These are phyloP conservation scores for Amblyornis subalaris DNA, from an alignment of 2,113 vertebrate genomes.

Conservation along the genomic window DNA sequence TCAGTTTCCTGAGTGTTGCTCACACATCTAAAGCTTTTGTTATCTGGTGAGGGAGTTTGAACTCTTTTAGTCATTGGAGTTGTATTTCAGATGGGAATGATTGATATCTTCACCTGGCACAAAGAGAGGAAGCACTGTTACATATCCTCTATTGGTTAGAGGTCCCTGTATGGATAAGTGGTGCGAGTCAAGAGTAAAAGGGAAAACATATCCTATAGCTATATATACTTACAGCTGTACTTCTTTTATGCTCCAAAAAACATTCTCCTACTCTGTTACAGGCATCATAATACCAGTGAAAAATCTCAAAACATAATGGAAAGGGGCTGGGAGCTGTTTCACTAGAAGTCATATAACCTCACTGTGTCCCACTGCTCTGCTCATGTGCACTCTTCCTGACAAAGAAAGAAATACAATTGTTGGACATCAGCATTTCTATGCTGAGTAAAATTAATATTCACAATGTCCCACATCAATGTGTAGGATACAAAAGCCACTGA, in stretches of 20 bases:
- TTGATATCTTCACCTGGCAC: slow-evolving; percentile 1
- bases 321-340: not conserved
- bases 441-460: not conserved
- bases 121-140: slow-evolving; percentile 22
- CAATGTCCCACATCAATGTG: not conserved
- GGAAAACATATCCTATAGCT: not conserved
- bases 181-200: not conserved
- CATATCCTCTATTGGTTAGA: not conserved
- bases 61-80: not conserved
- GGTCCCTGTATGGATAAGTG: not conserved
- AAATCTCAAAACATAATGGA: not conserved
- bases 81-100: not conserved
- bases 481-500: not conserved
- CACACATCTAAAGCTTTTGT: not conserved
- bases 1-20: not conserved
- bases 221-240: not conserved
- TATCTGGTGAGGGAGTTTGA: not conserved
- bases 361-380: not conserved
- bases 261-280: not conserved
- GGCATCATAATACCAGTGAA: not conserved
- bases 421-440: not conserved
- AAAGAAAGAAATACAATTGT: not conserved
- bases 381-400: not conserved
- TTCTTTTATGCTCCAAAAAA: not conserved
- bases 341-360: not conserved